Evolutionary conservation across 2,113 vertebrate genomes (phyloP).

Genomic region (Leiothrix lutea): DNA sequence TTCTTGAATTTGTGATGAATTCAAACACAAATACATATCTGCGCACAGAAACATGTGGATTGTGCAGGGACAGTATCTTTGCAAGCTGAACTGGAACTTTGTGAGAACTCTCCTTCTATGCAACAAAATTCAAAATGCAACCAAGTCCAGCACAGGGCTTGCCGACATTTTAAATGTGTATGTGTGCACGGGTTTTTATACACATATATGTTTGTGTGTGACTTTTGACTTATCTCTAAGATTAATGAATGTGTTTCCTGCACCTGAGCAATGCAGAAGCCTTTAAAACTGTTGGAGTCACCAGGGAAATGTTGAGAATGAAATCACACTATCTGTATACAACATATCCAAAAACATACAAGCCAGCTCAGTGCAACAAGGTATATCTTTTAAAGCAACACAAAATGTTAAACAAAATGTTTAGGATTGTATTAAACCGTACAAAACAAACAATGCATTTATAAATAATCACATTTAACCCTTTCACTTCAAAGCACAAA

Average conservation of each 20-base stretch:
- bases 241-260: not conserved
- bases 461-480: not conserved
- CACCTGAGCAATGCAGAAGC: not conserved
- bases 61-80: not conserved
- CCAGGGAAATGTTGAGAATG: not conserved
- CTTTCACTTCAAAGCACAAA: not conserved
- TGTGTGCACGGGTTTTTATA: rapidly evolving
- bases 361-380: not conserved
- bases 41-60: not conserved
- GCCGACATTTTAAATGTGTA: not conserved
- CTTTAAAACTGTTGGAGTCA: not conserved
- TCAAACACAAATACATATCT: not conserved
- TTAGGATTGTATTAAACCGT: not conserved
- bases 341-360: not conserved
- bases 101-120: not conserved
- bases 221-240: not conserved
- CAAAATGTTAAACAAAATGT: not conserved
- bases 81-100: not conserved
- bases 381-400: not conserved
- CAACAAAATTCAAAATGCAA: not conserved
- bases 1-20: not conserved
- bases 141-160: not conserved
- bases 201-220: not conserved
- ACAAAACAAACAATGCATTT: not conserved
- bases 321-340: not conserved